phyloP scores from a whole-genome alignment of 2,888 invertebrate species.

The Dryadula phaetusa region DNA sequence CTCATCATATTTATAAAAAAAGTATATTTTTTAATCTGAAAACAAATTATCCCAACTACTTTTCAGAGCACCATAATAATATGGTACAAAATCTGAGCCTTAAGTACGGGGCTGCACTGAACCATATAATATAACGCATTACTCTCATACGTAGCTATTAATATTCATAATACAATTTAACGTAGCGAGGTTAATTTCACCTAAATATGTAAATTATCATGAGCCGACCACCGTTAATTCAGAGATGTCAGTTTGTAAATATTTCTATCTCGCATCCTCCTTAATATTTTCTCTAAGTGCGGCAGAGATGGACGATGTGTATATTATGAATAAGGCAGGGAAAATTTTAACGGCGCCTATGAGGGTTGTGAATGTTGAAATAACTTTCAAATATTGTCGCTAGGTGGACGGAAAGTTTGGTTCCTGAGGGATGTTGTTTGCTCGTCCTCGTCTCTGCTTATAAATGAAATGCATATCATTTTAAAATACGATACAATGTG shows the following conservation, averaged over 20 bases:
- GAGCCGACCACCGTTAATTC: constrained; percentile 84
- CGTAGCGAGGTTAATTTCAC: constrained; percentile 83
- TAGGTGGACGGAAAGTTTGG: constrained; percentile 82
- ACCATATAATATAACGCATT: constrained; percentile 70
- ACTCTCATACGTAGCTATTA: constrained; percentile 73
- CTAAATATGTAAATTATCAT: constrained; percentile 86
- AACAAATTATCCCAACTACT: not conserved
- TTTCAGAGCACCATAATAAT: constrained; percentile 10
- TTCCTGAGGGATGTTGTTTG: constrained; percentile 79
- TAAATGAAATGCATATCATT: constrained; percentile 81
- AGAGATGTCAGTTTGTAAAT: constrained; percentile 80
- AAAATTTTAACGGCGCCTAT: constrained; percentile 84
- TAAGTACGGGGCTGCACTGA: constrained; percentile 65
- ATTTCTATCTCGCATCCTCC: constrained; percentile 59
- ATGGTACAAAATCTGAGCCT: constrained; percentile 65
- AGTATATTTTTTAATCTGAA: too few relatives aligned
- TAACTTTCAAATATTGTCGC: constrained; percentile 86
- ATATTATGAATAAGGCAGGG: constrained; percentile 83
- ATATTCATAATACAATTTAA: constrained; percentile 85
- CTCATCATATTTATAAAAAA: too few relatives aligned
- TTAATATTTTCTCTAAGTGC: constrained; percentile 43
- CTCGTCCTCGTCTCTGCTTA: constrained; percentile 76
- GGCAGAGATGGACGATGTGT: constrained; percentile 61
- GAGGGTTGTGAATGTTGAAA: constrained; percentile 84
- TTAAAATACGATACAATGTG: constrained; percentile 66